Percentiles rank a stretch among this genome's conserved stretches.
Evolutionary conservation across 2,113 vertebrate species (phyloP).

Genomic region (Cyanoliseus patagonus): DNA sequence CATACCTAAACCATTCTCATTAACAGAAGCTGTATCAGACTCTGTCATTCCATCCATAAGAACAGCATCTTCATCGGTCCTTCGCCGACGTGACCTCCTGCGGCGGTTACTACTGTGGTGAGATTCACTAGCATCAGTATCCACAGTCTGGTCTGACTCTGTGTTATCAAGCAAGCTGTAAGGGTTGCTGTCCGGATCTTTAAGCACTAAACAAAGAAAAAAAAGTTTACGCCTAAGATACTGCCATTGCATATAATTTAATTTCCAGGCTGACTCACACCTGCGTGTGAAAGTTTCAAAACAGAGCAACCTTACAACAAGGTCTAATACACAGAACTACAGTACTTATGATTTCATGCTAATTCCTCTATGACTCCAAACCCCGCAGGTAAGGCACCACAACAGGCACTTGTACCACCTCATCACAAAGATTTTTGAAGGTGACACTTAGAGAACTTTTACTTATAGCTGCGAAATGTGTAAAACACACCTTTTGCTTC

Average conservation of each 20-base stretch:
- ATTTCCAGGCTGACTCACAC: neutral
- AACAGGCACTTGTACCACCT: neutral
- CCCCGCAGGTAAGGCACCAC: neutral
- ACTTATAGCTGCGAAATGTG: neutral
- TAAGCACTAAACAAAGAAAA: conserved; percentile 78
- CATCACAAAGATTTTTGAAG: neutral
- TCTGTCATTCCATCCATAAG: conserved; percentile 96
- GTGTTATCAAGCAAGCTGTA: conserved; percentile 92
- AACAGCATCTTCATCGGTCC: conserved; percentile 93
- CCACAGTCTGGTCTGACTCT: conserved; percentile 96
- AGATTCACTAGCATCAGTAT: conserved; percentile 95
- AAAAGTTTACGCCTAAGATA: conserved; percentile 36
- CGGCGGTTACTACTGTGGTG: conserved; percentile 90
- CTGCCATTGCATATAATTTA: neutral
- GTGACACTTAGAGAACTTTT: neutral
- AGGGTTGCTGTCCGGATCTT: conserved; percentile 89
- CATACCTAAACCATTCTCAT: conserved; percentile 96
- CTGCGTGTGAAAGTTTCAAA: neutral
- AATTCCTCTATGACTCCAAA: neutral
- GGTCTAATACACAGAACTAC: neutral
- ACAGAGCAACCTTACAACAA: neutral
- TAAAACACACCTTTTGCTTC: neutral
- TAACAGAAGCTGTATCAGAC: conserved; percentile 94
- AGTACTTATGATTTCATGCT: neutral
- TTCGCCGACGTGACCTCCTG: conserved; percentile 90